Evolutionary conservation across 2,888 invertebrate species (phyloP).

Genomic region (Archaeoteleia sp.): DNA sequence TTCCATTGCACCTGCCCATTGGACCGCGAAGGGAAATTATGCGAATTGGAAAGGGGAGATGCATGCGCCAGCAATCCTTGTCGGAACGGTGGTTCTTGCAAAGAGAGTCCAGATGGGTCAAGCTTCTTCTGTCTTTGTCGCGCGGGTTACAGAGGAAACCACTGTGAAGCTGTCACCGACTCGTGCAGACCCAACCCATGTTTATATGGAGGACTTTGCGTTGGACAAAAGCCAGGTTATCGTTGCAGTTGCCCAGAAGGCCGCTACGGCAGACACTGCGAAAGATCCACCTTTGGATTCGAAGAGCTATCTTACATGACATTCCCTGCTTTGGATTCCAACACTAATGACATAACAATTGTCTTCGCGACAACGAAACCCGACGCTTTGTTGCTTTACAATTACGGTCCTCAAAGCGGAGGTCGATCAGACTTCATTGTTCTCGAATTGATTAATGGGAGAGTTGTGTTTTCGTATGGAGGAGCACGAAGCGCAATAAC

Average conservation of each 20-base stretch:
- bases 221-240: slow-evolving; percentile 88
- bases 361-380: slow-evolving; percentile 93
- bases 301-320: slow-evolving; percentile 92
- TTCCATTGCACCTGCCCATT: slow-evolving; percentile 89
- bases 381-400: slow-evolving; percentile 91
- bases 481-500: slow-evolving; percentile 92
- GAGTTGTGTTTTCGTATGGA: slow-evolving; percentile 92
- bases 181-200: slow-evolving; percentile 97
- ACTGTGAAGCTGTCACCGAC: slow-evolving; percentile 91
- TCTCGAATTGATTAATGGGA: slow-evolving; percentile 89
- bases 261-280: slow-evolving; percentile 92
- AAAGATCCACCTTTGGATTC: slow-evolving; percentile 93
- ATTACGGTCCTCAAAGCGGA: slow-evolving; percentile 90
- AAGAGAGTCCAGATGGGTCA: slow-evolving; percentile 89
- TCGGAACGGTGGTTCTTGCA: slow-evolving; percentile 93
- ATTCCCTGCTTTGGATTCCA: slow-evolving; percentile 89
- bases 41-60: slow-evolving; percentile 89
- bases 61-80: slow-evolving; percentile 91
- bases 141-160: slow-evolving; percentile 92
- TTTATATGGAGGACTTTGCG: slow-evolving; percentile 90
- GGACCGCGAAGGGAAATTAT: slow-evolving; percentile 87
- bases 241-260: slow-evolving; percentile 86
- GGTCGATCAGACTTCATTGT: slow-evolving; percentile 95
- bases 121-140: slow-evolving; percentile 95
- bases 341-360: slow-evolving; percentile 92